These are phyloP conservation scores for Bradypodion pumilum DNA, from an alignment of 2,797 vertebrate genomes.

Conservation along the genomic window DNA sequence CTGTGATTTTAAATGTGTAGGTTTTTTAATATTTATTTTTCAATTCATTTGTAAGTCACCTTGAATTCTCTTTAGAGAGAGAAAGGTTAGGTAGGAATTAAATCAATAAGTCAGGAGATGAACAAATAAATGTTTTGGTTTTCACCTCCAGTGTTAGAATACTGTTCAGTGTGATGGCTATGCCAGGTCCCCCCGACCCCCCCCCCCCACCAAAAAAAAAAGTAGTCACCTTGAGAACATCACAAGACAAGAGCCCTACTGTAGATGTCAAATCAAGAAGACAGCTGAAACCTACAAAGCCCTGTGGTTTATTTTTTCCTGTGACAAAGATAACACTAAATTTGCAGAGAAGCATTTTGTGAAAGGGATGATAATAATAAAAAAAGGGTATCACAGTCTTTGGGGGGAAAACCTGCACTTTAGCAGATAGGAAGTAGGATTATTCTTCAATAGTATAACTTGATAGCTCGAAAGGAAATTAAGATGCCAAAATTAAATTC, in stretches of 20 bases:
- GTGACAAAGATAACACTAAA: neutral
- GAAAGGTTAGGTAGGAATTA: neutral
- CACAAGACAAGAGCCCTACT: neutral
- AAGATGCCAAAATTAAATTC: slow-evolving; percentile 27
- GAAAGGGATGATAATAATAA: slow-evolving; percentile 1
- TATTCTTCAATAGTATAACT: slow-evolving; percentile 8
- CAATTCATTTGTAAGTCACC: too few species aligned
- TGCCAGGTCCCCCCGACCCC: too few species aligned
- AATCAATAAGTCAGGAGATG: too few species aligned
- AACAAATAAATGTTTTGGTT: too few species aligned
- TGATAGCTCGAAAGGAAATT: slow-evolving; percentile 25
- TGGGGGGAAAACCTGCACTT: neutral
- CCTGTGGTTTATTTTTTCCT: neutral
- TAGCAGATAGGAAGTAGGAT: slow-evolving; percentile 20
- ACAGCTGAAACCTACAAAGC: slow-evolving; percentile 2
- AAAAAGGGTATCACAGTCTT: neutral
- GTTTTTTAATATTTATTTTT: too few species aligned
- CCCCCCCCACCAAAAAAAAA: too few species aligned
- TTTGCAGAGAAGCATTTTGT: slow-evolving; percentile 6
- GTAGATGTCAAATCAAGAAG: neutral
- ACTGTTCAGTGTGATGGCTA: neutral
- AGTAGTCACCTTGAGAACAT: neutral
- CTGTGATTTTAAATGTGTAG: too few species aligned
- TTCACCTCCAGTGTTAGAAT: neutral
- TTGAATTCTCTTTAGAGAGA: too few species aligned